Evolutionary conservation across 2,888 invertebrate genomes (phyloP), one percentile per base, ranked within the genome.

Genomic region (Polyploca ridens): DNA sequence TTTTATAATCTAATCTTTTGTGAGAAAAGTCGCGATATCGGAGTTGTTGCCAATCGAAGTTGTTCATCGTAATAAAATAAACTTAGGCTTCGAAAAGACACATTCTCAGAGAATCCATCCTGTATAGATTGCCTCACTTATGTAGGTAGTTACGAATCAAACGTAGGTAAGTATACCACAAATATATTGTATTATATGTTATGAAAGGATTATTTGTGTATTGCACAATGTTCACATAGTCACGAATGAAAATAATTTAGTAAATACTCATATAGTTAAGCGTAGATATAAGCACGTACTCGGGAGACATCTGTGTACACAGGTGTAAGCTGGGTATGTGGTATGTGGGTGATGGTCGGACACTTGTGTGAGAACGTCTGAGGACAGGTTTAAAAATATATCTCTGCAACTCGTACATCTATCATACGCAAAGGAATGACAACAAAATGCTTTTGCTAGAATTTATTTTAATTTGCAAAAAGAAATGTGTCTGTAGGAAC

Each of bases 271-370:
- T 54, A n/a, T 19, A 54, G 54, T 54, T 54, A 54, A 19, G 7
- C 54, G 54, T 54, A n/a, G 54, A 54, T 54, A 54, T 19, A 54
- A 54, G 14, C 62, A 64, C 16, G 66, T 63, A 66, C 67, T 69
- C 62, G 44, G 41, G 41, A 63, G 70, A 66, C 66, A 64, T 74
- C 67, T 77, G 75, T 86, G 77, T 85, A 78, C 82, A 84, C 86
- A 86, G 84, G 84, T 86, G 84, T 70, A 70, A 66, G 27, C 66
- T 69, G 69, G 77, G 71, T 71, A 66, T 72, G 73, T 72, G 81
- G 76, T 83, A 85, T 86, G 84, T 87, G 78, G 86, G 86, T 86
- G 85, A 86, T 75, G 84, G 84, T 75, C 83, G 76, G 68, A 71
- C 72, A 74, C 73, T 68, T 64, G 75, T 71, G 71, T 66, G 67